These are phyloP conservation scores for Anthophora plumipes DNA, from an alignment of 2,888 invertebrate genomes.

Conservation along the genomic window DNA sequence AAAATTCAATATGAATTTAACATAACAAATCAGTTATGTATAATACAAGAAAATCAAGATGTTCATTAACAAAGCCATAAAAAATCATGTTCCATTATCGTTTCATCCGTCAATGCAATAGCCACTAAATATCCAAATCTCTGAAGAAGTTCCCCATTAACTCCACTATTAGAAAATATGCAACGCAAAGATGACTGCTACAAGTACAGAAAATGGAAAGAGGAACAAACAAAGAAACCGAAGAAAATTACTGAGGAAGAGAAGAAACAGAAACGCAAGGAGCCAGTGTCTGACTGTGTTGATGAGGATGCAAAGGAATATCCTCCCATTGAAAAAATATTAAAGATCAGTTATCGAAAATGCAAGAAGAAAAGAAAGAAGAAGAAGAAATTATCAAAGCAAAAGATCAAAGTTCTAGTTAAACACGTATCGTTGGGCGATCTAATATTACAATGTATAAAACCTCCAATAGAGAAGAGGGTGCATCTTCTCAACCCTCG, in stretches of 20 bases:
- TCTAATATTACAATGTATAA: conserved; percentile 62
- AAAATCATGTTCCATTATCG: neutral
- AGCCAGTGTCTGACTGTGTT: conserved; percentile 18
- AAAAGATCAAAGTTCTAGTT: neutral
- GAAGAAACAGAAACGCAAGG: conserved; percentile 9
- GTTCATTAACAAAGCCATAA: neutral
- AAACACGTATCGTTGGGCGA: conserved; percentile 30
- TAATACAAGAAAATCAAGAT: neutral
- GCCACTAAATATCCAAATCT: neutral
- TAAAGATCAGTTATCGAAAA: conserved; percentile 21
- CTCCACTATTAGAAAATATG: neutral
- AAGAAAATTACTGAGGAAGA: neutral
- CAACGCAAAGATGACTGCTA: conserved; percentile 21
- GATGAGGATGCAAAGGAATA: conserved; percentile 41
- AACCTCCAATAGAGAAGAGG: conserved; percentile 71
- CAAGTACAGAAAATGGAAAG: conserved; percentile 44
- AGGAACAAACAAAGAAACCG: neutral
- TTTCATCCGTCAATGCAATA: neutral
- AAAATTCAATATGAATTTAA: conserved; percentile 23
- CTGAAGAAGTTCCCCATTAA: too few relatives aligned
- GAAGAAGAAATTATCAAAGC: neutral
- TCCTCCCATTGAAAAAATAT: neutral
- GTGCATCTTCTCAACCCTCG: conserved; percentile 59
- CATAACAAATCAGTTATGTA: neutral
- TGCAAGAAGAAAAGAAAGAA: conserved; percentile 21